Evolutionary conservation across 1,140 invertebrate species (phyloP), one percentile per base, ranked within the genome.

Genomic region (Rhizoglyphus robini): DNA sequence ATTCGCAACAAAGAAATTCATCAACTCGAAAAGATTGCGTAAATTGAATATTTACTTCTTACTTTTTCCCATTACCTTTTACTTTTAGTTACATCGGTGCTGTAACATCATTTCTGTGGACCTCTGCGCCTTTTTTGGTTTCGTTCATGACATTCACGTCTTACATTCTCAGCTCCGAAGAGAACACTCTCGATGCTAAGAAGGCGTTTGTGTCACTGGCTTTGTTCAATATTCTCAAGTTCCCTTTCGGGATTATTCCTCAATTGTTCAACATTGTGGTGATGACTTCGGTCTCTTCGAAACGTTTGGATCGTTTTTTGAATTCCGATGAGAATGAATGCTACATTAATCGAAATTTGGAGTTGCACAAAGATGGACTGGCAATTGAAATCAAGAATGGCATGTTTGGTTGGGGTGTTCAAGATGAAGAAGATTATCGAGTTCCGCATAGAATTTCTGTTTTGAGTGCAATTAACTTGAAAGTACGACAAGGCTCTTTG

Each of bases 261-360:
- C n/a, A n/a, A n/a, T n/a, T n/a, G n/a, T n/a, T n/a, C n/a, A n/a
- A n/a, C n/a, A n/a, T n/a, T n/a, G n/a, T n/a, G n/a, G n/a, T n/a
- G n/a, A n/a, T n/a, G n/a, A n/a, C n/a, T n/a, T n/a, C n/a, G n/a
- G n/a, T n/a, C n/a, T n/a, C n/a, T n/a, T 71, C 87, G 90, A 61
- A 88, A 86, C 65, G 88, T 75, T 84, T 93, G 67, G 90, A 91
- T 73, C 88, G 88, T 76, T 93, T 90, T 76, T 84, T 93, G 84
- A 90, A 90, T 74, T 80, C 81, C 65, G 87, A 90, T 74, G 90
- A 71, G 34, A 25, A 68, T 15, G 63, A 69, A 63, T 36, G 0
- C 13, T 62, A 68, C 63, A 58, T 57, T 20, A 67, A 57, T 20
- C 20, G 32, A 25, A 38, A 18, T 30, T 11, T 64, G 63, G 31